Percentiles rank a stretch among this genome's conserved stretches.
These are phyloP conservation scores for Syngnathoides biaculeatus DNA, from an alignment of 2,113 vertebrate species.

Conservation along the genomic window DNA sequence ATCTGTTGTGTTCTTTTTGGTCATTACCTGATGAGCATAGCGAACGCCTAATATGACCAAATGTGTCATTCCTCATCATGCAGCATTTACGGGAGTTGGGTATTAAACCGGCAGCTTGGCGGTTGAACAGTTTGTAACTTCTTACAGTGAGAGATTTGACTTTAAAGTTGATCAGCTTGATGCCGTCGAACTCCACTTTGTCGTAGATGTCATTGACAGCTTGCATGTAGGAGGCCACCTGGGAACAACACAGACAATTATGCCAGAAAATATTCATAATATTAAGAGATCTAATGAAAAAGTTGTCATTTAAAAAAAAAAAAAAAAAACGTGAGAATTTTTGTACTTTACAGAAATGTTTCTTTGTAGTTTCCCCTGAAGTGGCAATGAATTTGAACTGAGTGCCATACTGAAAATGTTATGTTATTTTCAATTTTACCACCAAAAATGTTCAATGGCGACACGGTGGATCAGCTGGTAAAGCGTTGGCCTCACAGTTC, in stretches of 20 bases:
- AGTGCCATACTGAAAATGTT: too few species aligned
- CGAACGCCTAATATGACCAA: too few species aligned
- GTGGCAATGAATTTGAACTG: too few species aligned
- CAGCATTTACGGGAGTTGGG: not conserved
- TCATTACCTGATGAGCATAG: slow-evolving; percentile 56
- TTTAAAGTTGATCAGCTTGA: slow-evolving; percentile 77
- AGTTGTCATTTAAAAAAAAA: too few species aligned
- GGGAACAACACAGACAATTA: slow-evolving; percentile 9
- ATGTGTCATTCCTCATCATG: not conserved
- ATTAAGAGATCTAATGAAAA: too few species aligned
- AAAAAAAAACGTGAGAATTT: too few species aligned
- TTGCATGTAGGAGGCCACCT: slow-evolving; percentile 74
- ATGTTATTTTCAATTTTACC: too few species aligned
- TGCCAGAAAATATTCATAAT: slow-evolving; percentile 1
- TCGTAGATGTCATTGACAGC: slow-evolving; percentile 76
- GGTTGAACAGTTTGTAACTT: slow-evolving; percentile 6
- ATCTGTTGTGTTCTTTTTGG: slow-evolving; percentile 54
- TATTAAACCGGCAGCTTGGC: not conserved
- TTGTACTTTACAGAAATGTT: too few species aligned
- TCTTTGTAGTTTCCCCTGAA: too few species aligned
- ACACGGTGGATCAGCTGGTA: too few species aligned
- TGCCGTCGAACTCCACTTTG: slow-evolving; percentile 71
- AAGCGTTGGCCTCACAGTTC: too few species aligned
- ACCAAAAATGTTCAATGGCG: too few species aligned
- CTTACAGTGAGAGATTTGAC: slow-evolving; percentile 77